Conservation (phyloP, 2,113 vertebrate genomes). For the Recurvirostra avosetta region DNA sequence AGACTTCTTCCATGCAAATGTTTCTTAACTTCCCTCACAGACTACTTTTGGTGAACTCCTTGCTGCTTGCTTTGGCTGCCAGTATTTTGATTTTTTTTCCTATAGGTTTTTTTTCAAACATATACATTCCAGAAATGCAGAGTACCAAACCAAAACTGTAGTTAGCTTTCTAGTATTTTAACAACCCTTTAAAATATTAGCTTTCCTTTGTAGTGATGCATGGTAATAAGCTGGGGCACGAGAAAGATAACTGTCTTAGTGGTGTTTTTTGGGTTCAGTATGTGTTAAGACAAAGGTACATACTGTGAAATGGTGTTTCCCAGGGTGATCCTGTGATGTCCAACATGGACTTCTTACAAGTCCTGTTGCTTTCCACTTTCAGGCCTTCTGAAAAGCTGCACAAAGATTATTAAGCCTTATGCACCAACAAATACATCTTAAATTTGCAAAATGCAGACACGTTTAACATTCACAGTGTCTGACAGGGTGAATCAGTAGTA, state of each 20-base stretch:
- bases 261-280: neutral
- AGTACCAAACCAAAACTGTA: neutral
- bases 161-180: neutral
- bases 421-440: too few relatives aligned
- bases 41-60: too few relatives aligned
- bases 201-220: neutral
- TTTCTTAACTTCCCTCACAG: too few relatives aligned
- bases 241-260: neutral
- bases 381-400: neutral
- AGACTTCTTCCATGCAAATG: too few relatives aligned
- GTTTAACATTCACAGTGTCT: neutral
- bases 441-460: neutral
- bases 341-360: neutral
- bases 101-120: neutral
- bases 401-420: neutral
- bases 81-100: neutral
- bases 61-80: too few relatives aligned
- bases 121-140: neutral
- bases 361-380: neutral
- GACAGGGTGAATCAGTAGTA: neutral
- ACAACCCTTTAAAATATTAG: neutral
- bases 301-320: neutral
- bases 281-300: neutral
- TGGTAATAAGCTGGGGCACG: neutral
- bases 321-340: neutral